phyloP scores from a whole-genome alignment of 2,797 vertebrate genomes.

The Glossophaga mutica region DNA sequence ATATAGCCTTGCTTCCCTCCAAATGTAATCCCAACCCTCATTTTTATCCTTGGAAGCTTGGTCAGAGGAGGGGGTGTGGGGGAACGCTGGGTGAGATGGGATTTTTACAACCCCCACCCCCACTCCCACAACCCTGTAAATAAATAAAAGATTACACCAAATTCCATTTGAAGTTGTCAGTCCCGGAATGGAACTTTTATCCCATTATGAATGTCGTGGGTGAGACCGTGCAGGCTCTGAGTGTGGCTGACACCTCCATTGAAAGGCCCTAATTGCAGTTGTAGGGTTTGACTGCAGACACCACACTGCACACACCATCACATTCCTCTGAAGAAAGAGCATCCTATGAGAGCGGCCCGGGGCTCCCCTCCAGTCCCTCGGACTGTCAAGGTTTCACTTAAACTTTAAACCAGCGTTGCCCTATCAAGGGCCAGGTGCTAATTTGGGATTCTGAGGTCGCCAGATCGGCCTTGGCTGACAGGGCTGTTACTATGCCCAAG shows the following conservation, averaged over 20 bases:
- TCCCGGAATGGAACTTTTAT: slow-evolving; percentile 76
- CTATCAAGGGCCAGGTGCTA: slow-evolving; percentile 71
- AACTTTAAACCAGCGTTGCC: slow-evolving; percentile 71
- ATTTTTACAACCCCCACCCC: slow-evolving; percentile 31
- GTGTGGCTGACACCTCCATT: slow-evolving; percentile 73
- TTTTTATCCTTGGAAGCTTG: slow-evolving; percentile 66
- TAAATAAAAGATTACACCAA: slow-evolving; percentile 72
- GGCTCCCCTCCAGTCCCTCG: slow-evolving; percentile 56
- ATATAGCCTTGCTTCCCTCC: slow-evolving; percentile 72
- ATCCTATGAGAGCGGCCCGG: slow-evolving; percentile 57
- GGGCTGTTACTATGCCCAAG: slow-evolving; percentile 67
- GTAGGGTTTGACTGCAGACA: slow-evolving; percentile 58
- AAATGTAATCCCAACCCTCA: slow-evolving; percentile 68
- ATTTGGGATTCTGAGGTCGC: slow-evolving; percentile 74
- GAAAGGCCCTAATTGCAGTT: slow-evolving; percentile 75
- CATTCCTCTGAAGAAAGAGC: slow-evolving; percentile 75
- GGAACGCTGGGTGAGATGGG: neutral
- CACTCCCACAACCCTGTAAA: slow-evolving; percentile 65
- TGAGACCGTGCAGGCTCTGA: slow-evolving; percentile 66
- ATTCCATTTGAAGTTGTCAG: slow-evolving; percentile 73
- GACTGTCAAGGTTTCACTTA: slow-evolving; percentile 71
- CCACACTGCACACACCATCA: slow-evolving; percentile 66
- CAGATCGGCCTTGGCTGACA: slow-evolving; percentile 59
- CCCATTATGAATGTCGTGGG: slow-evolving; percentile 77
- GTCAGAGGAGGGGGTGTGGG: too few species aligned